Percentiles rank a stretch among this genome's conserved stretches.
Evolutionary conservation across 2,888 invertebrate species (phyloP).

Genomic region (Dromius quadrimaculatus): DNA sequence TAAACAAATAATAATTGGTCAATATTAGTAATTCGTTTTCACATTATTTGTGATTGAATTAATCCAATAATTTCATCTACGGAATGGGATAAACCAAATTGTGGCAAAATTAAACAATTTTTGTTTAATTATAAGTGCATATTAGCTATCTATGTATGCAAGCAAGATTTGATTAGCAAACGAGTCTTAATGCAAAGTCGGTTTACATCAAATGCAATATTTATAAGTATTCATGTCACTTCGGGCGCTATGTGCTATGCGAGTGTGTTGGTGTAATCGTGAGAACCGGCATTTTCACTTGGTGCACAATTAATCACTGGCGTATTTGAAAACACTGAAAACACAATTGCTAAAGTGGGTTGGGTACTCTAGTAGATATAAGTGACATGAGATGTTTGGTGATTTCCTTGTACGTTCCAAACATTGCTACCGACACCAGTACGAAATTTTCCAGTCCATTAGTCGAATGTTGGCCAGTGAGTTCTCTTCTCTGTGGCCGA

Average conservation of each 20-base stretch:
- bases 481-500: conserved; percentile 58
- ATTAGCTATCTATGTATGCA: too few species aligned
- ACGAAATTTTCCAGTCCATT: conserved; percentile 63
- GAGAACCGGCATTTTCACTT: conserved; percentile 26
- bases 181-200: conserved; percentile 6
- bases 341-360: not conserved
- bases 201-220: conserved; percentile 18
- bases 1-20: too few species aligned
- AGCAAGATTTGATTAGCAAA: too few species aligned
- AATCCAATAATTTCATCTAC: too few species aligned
- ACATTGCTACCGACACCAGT: conserved; percentile 58
- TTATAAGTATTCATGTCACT: conserved; percentile 20
- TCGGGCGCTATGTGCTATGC: conserved; percentile 1
- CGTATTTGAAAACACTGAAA: too few species aligned
- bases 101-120: too few species aligned
- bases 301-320: conserved; percentile 26
- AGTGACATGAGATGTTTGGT: too few species aligned
- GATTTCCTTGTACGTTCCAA: conserved; percentile 30
- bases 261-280: conserved; percentile 1
- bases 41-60: too few species aligned
- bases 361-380: too few species aligned
- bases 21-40: too few species aligned
- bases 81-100: too few species aligned
- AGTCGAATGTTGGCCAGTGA: conserved; percentile 59
- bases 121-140: too few species aligned